Conservation (phyloP, 2,113 vertebrate genomes). For the Pitta sordida region DNA sequence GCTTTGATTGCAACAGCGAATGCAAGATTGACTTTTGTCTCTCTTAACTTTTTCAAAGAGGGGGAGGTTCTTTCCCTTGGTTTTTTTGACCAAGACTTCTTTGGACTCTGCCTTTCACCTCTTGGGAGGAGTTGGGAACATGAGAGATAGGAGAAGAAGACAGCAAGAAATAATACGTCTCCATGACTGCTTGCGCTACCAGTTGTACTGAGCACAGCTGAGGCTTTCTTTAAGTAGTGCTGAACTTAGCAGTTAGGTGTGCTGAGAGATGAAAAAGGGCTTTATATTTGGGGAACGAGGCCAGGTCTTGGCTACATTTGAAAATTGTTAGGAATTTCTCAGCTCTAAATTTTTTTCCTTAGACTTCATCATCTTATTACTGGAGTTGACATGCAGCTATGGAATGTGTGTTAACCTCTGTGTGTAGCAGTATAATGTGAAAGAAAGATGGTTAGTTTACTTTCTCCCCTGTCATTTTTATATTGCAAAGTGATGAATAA, state of each 20-base stretch:
- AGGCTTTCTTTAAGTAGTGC: background rate
- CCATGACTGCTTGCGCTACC: accelerated
- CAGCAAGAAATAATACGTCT: background rate
- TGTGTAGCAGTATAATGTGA: background rate
- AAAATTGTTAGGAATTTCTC: background rate
- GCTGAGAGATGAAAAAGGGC: background rate
- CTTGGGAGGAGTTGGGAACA: background rate
- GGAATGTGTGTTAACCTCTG: background rate
- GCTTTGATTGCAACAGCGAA: background rate
- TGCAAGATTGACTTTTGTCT: background rate
- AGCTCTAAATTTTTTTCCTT: background rate
- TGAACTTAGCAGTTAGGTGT: background rate
- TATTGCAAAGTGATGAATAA: background rate
- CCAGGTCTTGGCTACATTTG: background rate
- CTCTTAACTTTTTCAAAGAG: background rate
- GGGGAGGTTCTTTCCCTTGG: background rate
- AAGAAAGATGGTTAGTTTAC: background rate
- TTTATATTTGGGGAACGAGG: background rate
- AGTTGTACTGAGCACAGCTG: background rate
- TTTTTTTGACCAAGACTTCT: background rate
- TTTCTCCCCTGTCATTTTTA: background rate
- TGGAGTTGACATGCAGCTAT: background rate
- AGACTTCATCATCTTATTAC: background rate
- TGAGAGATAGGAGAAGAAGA: background rate
- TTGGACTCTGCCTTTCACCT: background rate